phyloP scores from a whole-genome alignment of 2,888 invertebrate species.

The Harpagoxenus sublaevis region DNA sequence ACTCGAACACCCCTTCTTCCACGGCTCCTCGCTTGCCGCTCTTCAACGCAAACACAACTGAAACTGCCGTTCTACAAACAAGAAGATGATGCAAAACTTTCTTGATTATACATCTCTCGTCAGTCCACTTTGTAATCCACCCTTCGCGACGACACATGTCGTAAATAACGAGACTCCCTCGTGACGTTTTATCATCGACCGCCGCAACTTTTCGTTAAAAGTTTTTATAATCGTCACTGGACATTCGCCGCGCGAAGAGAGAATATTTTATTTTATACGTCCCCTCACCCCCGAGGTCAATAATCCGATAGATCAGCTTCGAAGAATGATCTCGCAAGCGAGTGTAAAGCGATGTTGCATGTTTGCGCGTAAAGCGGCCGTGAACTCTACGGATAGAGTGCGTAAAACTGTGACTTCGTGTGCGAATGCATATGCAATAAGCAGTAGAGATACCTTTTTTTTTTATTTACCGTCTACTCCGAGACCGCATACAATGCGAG shows the following conservation, averaged over 20 bases:
- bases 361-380: not conserved
- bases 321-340: not conserved
- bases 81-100: conserved; percentile 53
- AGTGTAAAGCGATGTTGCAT: conserved; percentile 8
- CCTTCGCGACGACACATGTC: conserved; percentile 1
- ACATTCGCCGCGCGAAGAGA: not conserved
- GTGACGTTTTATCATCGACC: conserved; percentile 2
- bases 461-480: not conserved
- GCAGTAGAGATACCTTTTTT: not conserved
- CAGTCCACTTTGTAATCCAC: conserved; percentile 36
- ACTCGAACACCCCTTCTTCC: conserved; percentile 30
- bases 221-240: not conserved
- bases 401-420: not conserved
- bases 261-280: not conserved
- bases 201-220: not conserved
- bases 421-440: conserved; percentile 4
- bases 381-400: not conserved
- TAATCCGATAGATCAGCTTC: not conserved
- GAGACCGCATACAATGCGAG: not conserved
- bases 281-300: not conserved
- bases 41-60: conserved; percentile 42
- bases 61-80: conserved; percentile 47
- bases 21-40: conserved; percentile 38
- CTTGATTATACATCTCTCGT: conserved; percentile 25
- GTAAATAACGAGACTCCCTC: conserved; percentile 31